These are phyloP conservation scores for Aspiorhynchus laticeps DNA, from an alignment of 2,113 vertebrate species.

Conservation along the genomic window DNA sequence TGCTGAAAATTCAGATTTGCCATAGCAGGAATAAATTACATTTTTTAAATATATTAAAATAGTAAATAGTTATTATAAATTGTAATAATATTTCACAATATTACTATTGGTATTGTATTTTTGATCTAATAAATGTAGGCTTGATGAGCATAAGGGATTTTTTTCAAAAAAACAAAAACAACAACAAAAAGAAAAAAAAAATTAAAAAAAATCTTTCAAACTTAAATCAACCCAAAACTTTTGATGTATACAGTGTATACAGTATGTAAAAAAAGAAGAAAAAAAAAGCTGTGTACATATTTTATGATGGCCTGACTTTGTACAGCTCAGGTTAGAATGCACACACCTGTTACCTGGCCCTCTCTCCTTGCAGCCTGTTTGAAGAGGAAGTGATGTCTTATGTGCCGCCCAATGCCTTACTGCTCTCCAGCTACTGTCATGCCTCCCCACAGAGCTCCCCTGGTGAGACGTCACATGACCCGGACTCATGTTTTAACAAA, in stretches of 20 bases:
- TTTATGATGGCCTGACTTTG: neutral
- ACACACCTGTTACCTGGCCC: constrained; percentile 28
- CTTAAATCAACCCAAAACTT: neutral
- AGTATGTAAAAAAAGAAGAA: neutral
- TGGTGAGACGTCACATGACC: constrained; percentile 75
- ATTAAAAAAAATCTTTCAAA: neutral
- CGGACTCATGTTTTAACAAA: neutral
- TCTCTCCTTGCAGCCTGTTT: constrained; percentile 84
- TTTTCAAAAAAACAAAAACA: neutral
- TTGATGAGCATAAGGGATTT: neutral
- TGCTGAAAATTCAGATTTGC: neutral
- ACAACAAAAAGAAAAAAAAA: no score
- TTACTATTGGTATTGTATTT: neutral
- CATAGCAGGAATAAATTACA: neutral
- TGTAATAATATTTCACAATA: neutral
- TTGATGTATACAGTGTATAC: neutral
- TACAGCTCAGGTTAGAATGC: constrained; percentile 15
- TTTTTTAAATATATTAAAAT: neutral
- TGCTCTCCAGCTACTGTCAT: constrained; percentile 91
- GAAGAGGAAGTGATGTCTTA: constrained; percentile 99
- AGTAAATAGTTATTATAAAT: neutral
- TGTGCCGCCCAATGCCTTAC: constrained; percentile 92
- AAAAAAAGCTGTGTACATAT: neutral
- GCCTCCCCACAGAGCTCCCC: constrained; percentile 98
- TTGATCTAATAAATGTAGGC: neutral